phyloP scores from a whole-genome alignment of 2,888 invertebrate genomes.

The Carcina quercana region DNA sequence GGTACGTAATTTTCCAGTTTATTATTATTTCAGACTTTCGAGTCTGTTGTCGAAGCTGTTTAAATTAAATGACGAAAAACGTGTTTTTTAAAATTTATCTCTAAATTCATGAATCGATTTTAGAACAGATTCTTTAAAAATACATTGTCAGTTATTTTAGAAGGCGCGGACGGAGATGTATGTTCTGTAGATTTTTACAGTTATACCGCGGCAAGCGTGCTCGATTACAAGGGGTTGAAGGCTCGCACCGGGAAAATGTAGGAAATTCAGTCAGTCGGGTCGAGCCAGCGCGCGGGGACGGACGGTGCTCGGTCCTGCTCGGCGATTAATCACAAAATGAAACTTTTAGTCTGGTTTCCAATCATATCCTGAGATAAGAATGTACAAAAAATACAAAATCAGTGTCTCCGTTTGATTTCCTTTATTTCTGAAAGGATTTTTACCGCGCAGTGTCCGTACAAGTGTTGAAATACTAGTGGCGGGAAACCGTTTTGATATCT shows the following conservation, averaged over 20 bases:
- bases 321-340: conserved; percentile 38
- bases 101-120: too few species aligned
- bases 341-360: conserved; percentile 62
- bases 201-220: conserved; percentile 51
- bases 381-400: conserved; percentile 22
- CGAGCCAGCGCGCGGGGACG: conserved; percentile 52
- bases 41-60: too few species aligned
- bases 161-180: too few species aligned
- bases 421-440: conserved; percentile 19
- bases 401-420: conserved; percentile 25
- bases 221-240: conserved; percentile 70
- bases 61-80: too few species aligned
- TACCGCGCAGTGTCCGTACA: conserved; percentile 29
- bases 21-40: too few species aligned
- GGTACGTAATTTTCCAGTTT: too few species aligned
- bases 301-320: conserved; percentile 41
- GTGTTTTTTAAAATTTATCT: too few species aligned
- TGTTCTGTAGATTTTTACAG: conserved; percentile 39
- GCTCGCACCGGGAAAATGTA: conserved; percentile 71
- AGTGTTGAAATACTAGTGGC: conserved; percentile 68
- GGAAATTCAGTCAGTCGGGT: conserved; percentile 67
- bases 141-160: too few species aligned
- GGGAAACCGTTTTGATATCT: conserved; percentile 73
- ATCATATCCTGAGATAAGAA: conserved; percentile 36
- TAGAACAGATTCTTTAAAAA: too few species aligned